These are phyloP conservation scores for Xestia sexstrigata DNA, from an alignment of 2,888 invertebrate species.

Conservation along the genomic window DNA sequence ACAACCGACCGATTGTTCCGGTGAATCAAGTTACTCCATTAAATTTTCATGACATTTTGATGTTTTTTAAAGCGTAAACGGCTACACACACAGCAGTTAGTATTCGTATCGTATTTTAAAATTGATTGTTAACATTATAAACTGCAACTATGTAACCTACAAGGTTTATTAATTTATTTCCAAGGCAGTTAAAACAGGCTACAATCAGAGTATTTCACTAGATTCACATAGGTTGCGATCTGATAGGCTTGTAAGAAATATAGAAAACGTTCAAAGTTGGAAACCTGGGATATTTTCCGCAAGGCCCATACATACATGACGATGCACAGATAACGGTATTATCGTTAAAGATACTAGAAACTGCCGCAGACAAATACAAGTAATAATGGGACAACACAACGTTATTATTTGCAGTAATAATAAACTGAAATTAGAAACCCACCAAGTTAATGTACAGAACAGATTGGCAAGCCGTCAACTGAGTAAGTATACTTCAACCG, in stretches of 20 bases:
- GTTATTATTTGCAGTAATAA: constrained; percentile 51
- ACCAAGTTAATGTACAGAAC: constrained; percentile 28
- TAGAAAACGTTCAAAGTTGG: constrained; percentile 7
- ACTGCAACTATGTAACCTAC: not conserved
- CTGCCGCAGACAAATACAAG: constrained; percentile 32
- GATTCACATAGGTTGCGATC: not conserved
- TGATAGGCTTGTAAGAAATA: not conserved
- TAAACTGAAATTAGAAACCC: constrained; percentile 52
- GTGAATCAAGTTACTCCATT: constrained; percentile 54
- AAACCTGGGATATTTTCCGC: constrained; percentile 1
- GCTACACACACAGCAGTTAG: constrained; percentile 6
- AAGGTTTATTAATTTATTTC: not conserved
- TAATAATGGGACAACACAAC: constrained; percentile 35
- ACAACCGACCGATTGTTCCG: constrained; percentile 79
- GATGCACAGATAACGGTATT: constrained; percentile 38
- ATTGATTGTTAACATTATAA: not conserved
- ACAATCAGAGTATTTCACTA: not conserved
- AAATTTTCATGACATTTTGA: constrained; percentile 52
- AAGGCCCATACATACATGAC: constrained; percentile 18
- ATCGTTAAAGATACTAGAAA: constrained; percentile 21
- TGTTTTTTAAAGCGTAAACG: constrained; percentile 30
- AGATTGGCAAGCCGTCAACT: constrained; percentile 54
- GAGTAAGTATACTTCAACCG: constrained; percentile 44
- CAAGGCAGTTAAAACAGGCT: not conserved
- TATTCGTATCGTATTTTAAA: not conserved